Evolutionary conservation across 2,113 vertebrate genomes (phyloP).

Genomic region (Pyrgilauda ruficollis): DNA sequence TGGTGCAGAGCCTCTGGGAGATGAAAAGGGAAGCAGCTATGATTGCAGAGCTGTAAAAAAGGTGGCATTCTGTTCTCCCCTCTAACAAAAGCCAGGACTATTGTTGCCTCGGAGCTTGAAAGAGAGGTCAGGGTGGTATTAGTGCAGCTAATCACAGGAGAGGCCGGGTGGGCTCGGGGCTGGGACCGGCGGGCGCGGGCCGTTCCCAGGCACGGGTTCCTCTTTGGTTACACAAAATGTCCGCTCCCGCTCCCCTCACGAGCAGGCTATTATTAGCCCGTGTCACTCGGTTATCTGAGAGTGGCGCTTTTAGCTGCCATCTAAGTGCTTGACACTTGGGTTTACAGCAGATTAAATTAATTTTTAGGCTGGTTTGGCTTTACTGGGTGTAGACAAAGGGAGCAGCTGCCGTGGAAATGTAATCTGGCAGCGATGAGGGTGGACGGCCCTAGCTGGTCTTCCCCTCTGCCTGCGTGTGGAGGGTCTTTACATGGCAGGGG

Average conservation of each 20-base stretch:
- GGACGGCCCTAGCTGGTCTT: conserved; percentile 12
- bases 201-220: conserved; percentile 72
- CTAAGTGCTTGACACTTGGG: conserved; percentile 86
- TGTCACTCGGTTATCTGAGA: conserved; percentile 87
- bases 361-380: conserved; percentile 89
- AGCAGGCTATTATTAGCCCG: conserved; percentile 84
- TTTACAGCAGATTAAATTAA: conserved; percentile 90
- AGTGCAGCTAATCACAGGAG: conserved; percentile 70
- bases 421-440: conserved; percentile 73
- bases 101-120: conserved; percentile 17
- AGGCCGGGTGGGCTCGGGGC: conserved; percentile 64
- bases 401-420: conserved; percentile 87
- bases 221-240: conserved; percentile 86
- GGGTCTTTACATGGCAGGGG: neutral
- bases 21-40: conserved; percentile 18
- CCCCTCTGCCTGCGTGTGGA: neutral
- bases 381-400: conserved; percentile 83
- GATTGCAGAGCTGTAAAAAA: conserved; percentile 32
- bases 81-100: conserved; percentile 52
- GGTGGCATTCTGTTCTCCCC: conserved; percentile 43
- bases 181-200: conserved; percentile 48
- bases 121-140: conserved; percentile 68
- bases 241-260: conserved; percentile 61
- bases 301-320: conserved; percentile 86
- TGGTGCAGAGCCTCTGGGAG: neutral